Percentiles rank a stretch among this genome's conserved stretches.
phyloP scores from a whole-genome alignment of 2,113 vertebrate genomes.

The Pogona vitticeps region DNA sequence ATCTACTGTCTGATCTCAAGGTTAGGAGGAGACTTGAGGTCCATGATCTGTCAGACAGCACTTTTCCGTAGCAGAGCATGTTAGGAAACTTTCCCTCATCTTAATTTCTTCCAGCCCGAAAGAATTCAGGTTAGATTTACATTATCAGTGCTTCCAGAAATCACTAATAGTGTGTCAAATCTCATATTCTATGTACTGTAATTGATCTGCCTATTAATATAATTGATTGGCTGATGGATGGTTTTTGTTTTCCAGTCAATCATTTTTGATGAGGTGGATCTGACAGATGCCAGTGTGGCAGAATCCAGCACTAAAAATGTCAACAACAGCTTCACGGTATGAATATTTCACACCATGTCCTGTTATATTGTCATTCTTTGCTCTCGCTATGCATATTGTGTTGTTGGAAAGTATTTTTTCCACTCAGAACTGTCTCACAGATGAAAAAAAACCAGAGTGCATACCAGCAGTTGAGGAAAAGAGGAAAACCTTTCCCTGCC shows the following conservation, averaged over 20 bases:
- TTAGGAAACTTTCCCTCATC: too few relatives aligned
- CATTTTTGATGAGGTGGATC: slow-evolving; percentile 97
- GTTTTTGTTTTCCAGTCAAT: slow-evolving; percentile 84
- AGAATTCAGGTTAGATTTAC: neutral
- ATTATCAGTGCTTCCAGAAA: neutral
- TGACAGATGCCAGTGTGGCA: slow-evolving; percentile 95
- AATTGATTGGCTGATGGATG: neutral
- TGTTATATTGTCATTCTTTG: neutral
- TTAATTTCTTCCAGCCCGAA: neutral
- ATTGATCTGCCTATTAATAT: neutral
- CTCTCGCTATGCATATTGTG: neutral
- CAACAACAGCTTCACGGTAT: slow-evolving; percentile 98
- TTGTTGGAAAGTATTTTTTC: neutral
- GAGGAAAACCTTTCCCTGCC: too few relatives aligned
- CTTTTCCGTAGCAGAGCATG: neutral
- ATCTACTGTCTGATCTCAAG: neutral
- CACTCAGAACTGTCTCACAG: neutral
- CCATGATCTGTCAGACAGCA: neutral
- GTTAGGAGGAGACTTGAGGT: neutral
- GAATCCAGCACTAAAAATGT: slow-evolving; percentile 98
- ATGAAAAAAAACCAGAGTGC: neutral
- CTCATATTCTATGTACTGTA: neutral
- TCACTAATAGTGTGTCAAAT: neutral
- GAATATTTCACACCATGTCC: slow-evolving; percentile 45
- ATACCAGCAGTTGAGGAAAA: neutral